Evolutionary conservation across 2,888 invertebrate species (phyloP), one percentile per base, ranked within the genome.

Genomic region (Mythimna pallens): DNA sequence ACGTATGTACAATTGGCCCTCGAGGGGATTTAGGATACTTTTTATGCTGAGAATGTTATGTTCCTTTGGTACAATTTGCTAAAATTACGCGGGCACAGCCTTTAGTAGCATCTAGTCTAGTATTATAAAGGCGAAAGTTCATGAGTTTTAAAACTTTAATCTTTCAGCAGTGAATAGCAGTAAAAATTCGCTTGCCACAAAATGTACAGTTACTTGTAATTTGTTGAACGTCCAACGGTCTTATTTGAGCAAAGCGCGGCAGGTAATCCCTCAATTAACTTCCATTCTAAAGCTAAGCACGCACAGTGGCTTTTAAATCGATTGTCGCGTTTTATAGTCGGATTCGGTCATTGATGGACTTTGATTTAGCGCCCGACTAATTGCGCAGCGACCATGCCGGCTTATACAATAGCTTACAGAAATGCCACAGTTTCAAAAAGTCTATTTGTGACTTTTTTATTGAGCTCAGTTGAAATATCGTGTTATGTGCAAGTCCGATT

Each of bases 221-320:
- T 82, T 81, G 76, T 76, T 69, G 76, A 65, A 61, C 71, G 65
- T 79, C 65, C 77, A 77, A 55, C 69, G 76, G 76, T 81, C 81
- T 82, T 80, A 81, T 83, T 86, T 78, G 65, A 82, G 63, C 76
- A 54, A 22, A 73, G 74, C 77, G 73, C 65, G 34, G 70, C 68
- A 81, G 85, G 78, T 88, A 86, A 83, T 87, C 78, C 84, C 79
- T 82, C 86, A 87, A 87, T 88, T 88, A 86, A 85, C 82, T 82
- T 73, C 83, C 78, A 86, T 88, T 88, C 78, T 78, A 66, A 86
- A 83, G 74, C 80, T 81, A 84, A 86, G 80, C 86, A 86, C 83
- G 78, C 83, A 82, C 77, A 70, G 82, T 85, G 82, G 87, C 80
- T 86, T 86, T 83, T 84, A 85, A 87, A 87, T 86, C 78, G 84